These are phyloP conservation scores for Andrena hattorfiana DNA, from an alignment of 2,888 invertebrate species.

Conservation along the genomic window DNA sequence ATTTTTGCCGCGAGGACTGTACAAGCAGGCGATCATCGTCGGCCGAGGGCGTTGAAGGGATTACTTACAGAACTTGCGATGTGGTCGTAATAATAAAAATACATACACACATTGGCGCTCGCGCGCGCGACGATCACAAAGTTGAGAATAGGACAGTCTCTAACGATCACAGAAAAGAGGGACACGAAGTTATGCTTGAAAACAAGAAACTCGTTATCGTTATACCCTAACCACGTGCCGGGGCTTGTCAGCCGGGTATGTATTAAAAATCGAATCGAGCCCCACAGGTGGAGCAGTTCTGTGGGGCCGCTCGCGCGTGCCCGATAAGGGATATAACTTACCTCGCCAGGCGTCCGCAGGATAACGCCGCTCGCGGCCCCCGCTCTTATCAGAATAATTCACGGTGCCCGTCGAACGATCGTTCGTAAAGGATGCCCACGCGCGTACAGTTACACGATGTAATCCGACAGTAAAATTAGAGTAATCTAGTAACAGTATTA, in stretches of 20 bases:
- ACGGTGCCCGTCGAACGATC: constrained; percentile 26
- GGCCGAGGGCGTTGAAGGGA: neutral
- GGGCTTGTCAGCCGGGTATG: neutral
- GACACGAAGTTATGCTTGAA: neutral
- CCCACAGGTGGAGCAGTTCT: neutral
- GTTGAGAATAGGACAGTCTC: constrained; percentile 11
- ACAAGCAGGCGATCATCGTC: neutral
- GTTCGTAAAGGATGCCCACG: constrained; percentile 25
- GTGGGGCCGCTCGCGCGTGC: constrained; percentile 20
- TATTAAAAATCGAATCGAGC: constrained; percentile 33
- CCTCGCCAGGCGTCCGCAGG: constrained; percentile 12
- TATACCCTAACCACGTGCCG: neutral
- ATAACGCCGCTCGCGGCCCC: constrained; percentile 19
- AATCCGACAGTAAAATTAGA: constrained; percentile 63
- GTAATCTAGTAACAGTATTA: constrained; percentile 68
- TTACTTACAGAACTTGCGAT: neutral
- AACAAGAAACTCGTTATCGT: constrained; percentile 3
- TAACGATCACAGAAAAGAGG: constrained; percentile 10
- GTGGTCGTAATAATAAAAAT: neutral
- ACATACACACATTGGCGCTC: neutral
- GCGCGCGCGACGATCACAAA: neutral
- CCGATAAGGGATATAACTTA: constrained; percentile 22
- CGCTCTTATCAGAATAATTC: constrained; percentile 10
- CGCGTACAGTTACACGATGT: constrained; percentile 23
- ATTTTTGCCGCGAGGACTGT: neutral